Conservation (phyloP, 1,140 invertebrate genomes). For the Wasmannia auropunctata region DNA sequence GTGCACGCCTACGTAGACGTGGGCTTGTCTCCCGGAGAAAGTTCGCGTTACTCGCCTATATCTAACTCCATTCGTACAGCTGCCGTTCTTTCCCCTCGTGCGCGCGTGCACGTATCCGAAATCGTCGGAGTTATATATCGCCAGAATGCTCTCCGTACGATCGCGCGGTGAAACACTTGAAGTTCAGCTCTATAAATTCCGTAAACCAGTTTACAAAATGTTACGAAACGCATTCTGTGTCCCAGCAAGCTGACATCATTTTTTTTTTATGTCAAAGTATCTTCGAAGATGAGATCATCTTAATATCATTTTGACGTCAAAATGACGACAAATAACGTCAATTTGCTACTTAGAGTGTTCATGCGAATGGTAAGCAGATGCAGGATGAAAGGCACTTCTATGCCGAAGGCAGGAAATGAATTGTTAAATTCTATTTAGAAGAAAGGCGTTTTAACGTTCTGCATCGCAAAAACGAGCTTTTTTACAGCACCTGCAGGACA, state of each 20-base stretch:
- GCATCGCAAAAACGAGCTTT: too few species aligned
- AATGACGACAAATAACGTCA: too few species aligned
- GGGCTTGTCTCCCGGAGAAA: constrained; percentile 70
- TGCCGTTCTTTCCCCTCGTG: constrained; percentile 30
- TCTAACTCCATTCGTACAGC: constrained; percentile 20
- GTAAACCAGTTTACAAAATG: too few species aligned
- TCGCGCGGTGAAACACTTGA: too few species aligned
- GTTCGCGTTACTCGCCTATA: constrained; percentile 55
- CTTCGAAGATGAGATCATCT: too few species aligned
- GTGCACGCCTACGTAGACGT: constrained; percentile 62
- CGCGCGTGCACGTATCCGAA: constrained; percentile 14
- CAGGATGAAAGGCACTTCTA: background rate
- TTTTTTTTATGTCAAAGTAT: too few species aligned
- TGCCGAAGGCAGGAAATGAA: background rate
- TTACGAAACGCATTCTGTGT: too few species aligned
- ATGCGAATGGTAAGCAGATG: background rate
- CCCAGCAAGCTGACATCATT: too few species aligned
- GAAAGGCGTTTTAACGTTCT: background rate
- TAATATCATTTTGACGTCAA: too few species aligned
- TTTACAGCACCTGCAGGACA: too few species aligned
- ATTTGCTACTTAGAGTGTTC: too few species aligned
- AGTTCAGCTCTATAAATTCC: too few species aligned
- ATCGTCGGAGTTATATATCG: background rate
- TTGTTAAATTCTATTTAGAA: background rate
- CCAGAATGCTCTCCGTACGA: background rate